Percentiles rank a stretch among this genome's conserved stretches.
Evolutionary conservation across 2,113 vertebrate species (phyloP).

Genomic region (Galeopterus variegatus): DNA sequence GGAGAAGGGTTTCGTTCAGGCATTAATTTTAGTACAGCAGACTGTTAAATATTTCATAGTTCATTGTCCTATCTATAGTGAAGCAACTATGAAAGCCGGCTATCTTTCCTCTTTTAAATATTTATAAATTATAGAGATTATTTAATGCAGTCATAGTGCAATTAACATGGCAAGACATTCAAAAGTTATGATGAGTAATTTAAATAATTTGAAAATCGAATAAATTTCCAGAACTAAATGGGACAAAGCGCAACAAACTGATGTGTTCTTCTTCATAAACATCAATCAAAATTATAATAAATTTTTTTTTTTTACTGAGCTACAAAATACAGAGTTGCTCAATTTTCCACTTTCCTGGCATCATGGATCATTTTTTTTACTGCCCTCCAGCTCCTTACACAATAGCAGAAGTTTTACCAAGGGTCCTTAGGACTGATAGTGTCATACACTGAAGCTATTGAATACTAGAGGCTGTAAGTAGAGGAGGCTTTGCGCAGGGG

Average conservation of each 20-base stretch:
- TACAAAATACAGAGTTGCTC: not conserved
- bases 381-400: not conserved
- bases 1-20: not conserved
- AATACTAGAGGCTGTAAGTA: not conserved
- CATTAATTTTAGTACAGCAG: conserved; percentile 29
- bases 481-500: not conserved
- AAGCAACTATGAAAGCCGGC: conserved; percentile 22
- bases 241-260: not conserved
- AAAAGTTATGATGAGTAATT: conserved; percentile 34
- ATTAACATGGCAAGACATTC: not conserved
- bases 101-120: conserved; percentile 51
- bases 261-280: not conserved
- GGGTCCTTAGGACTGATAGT: not conserved
- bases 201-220: conserved; percentile 61
- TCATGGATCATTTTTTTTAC: conserved; percentile 35
- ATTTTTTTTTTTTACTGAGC: not conserved
- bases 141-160: conserved; percentile 16
- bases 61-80: not conserved
- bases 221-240: not conserved
- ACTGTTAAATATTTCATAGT: conserved; percentile 27
- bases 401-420: not conserved
- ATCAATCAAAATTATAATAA: conserved; percentile 29
- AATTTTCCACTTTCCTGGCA: conserved; percentile 5
- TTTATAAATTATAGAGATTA: conserved; percentile 44
- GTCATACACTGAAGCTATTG: not conserved